A percentile compares a stretch with the other conserved stretches of the same genome.
These are phyloP conservation scores for Drosophila silvestris DNA, from an alignment of 2,888 invertebrate genomes.

Conservation along the genomic window DNA sequence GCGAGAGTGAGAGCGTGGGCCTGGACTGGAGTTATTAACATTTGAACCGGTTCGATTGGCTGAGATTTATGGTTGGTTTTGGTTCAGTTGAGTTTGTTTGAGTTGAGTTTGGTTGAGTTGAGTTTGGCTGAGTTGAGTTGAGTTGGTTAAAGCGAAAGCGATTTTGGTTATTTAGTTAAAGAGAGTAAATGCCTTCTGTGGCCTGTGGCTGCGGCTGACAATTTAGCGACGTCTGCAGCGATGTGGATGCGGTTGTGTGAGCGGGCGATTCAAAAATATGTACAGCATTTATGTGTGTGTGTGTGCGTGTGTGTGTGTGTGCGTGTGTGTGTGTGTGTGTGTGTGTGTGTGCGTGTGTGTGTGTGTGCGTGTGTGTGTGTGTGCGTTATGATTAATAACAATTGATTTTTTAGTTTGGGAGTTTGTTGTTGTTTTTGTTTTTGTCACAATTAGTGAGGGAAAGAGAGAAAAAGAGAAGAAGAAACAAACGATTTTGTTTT, in stretches of 20 bases:
- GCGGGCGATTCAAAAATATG: constrained; percentile 3
- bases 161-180: constrained; percentile 45
- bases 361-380: not conserved
- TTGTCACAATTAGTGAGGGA: constrained; percentile 35
- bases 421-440: constrained; percentile 42
- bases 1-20: constrained; percentile 19
- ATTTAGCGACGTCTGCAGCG: constrained; percentile 70
- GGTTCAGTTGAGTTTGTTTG: constrained; percentile 16
- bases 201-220: constrained; percentile 47
- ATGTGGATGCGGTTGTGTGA: constrained; percentile 5
- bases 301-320: no score
- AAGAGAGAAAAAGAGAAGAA: constrained; percentile 70
- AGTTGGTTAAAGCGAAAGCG: constrained; percentile 64
- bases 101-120: constrained; percentile 14
- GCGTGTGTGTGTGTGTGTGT: not conserved
- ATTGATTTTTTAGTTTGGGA: not conserved
- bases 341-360: constrained; percentile 2
- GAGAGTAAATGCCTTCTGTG: constrained; percentile 58
- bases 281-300: constrained; percentile 15
- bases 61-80: constrained; percentile 8
- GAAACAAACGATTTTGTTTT: constrained; percentile 53
- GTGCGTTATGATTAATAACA: not conserved
- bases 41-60: constrained; percentile 14
- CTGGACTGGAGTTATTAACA: constrained; percentile 15
- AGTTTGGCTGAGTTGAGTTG: constrained; percentile 13